phyloP scores from a whole-genome alignment of 2,113 vertebrate species.

The Thamnophis sirtalis region DNA sequence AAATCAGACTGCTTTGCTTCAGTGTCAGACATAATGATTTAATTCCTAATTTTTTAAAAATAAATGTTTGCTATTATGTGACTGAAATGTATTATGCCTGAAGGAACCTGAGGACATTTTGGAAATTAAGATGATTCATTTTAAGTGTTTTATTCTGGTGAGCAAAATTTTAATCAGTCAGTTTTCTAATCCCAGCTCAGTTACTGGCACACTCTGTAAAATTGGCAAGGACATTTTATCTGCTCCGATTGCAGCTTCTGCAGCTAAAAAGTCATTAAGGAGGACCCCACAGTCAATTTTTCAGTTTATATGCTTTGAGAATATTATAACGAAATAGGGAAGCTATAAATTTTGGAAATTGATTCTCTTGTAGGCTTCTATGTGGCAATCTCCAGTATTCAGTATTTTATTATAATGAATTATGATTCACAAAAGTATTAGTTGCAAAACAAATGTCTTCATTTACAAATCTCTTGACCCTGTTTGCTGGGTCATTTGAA shows the following conservation, averaged over 20 bases:
- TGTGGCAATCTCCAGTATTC: not conserved
- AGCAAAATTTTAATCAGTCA: slow-evolving; percentile 66
- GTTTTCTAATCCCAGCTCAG: slow-evolving; percentile 59
- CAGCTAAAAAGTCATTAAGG: slow-evolving; percentile 34
- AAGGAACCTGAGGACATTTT: slow-evolving; percentile 52
- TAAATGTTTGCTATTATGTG: slow-evolving; percentile 51
- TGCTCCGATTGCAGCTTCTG: slow-evolving; percentile 27
- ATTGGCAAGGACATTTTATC: slow-evolving; percentile 58
- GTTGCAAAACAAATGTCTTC: not conserved
- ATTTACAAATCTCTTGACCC: not conserved
- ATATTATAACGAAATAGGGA: slow-evolving; percentile 35
- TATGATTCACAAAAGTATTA: not conserved
- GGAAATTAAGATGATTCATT: slow-evolving; percentile 68
- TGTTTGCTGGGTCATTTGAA: not conserved
- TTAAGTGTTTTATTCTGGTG: slow-evolving; percentile 67
- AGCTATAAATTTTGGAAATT: slow-evolving; percentile 4
- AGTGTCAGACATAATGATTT: slow-evolving; percentile 26
- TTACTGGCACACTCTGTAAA: slow-evolving; percentile 60
- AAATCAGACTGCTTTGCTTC: slow-evolving; percentile 29
- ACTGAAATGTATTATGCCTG: slow-evolving; percentile 62
- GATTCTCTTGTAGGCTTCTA: not conserved
- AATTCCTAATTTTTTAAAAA: slow-evolving; percentile 48
- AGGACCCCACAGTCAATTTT: slow-evolving; percentile 42
- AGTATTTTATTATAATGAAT: not conserved
- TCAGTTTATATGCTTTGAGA: slow-evolving; percentile 20